Base-by-base conservation (phyloP, 2,113 vertebrate genomes). In the Catharus fuscescens region DNA sequence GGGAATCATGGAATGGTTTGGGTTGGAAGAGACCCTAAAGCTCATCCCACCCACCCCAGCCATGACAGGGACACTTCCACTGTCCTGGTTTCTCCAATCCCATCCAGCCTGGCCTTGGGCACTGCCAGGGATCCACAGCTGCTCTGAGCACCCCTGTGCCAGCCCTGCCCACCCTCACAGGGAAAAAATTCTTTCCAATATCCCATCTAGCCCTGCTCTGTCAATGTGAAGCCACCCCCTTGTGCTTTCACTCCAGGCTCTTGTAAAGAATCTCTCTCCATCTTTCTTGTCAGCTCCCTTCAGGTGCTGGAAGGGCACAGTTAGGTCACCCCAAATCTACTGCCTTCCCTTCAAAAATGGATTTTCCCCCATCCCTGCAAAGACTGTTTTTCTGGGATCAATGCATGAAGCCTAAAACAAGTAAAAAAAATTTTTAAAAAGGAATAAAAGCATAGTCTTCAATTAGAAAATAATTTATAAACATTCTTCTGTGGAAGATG, bases 11-110 rank as follows among this genome's bases (percentile, higher is more conserved):
- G 48, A 61, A 77, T 42, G 20, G 14, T 11, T 42, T 62, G 31
- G 10, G 18, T 32, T 70, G 40, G 21, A 56, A 77, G 12, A 3
- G 21, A 16, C 21, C 18, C 3, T 18, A 12, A 56, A 36, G 3
- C 9, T 36, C 14, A 34, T 19, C 25, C 7, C 2, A 5, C 4
- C 34, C n/a, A 18, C 3, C 8, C 19, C 3, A 7, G n/a, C 17
- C 62, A 62, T 21, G 54, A 12, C 44, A 59, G 28, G 52, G n/a
- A 76, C 71, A 32, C 0, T 2, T 25, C 31, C 48, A 34, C 21
- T 10, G 0, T 14, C 20, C 19, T 45, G 24, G 5, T 0, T 52
- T 8, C 16, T 69, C 47, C 25, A 34, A 69, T 6, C 5, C 8
- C 16, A 0, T 26, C 29, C 47, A 61, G 0, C 14, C n/a, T 36